Percentiles rank a stretch among this genome's conserved stretches.
Evolutionary conservation across 2,797 vertebrate genomes (phyloP).

Genomic region (Sylvilagus floridanus): DNA sequence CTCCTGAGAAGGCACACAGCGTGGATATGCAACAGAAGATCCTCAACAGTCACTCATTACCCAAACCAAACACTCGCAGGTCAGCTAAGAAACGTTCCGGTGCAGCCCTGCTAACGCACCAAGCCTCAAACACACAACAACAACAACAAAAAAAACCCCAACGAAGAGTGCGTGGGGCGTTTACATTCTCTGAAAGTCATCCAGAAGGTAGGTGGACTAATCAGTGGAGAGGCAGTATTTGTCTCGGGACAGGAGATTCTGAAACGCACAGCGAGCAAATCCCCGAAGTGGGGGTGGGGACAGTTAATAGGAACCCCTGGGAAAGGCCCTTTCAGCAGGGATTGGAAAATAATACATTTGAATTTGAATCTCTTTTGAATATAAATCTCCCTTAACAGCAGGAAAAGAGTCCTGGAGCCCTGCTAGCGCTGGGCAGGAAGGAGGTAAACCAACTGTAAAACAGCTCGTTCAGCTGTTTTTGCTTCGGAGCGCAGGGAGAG

Average conservation of each 20-base stretch:
- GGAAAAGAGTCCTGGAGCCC: constrained; percentile 72
- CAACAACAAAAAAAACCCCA: background rate
- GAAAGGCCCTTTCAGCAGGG: constrained; percentile 72
- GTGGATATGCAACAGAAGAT: constrained; percentile 11
- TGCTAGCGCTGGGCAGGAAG: constrained; percentile 63
- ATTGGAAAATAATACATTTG: constrained; percentile 69
- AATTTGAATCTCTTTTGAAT: constrained; percentile 79
- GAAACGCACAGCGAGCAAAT: constrained; percentile 69
- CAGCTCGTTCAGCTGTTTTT: constrained; percentile 49
- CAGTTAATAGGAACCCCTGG: constrained; percentile 72
- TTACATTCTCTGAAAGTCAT: constrained; percentile 63
- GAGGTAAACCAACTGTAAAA: constrained; percentile 62
- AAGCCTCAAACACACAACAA: constrained; percentile 42
- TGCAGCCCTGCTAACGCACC: constrained; percentile 43
- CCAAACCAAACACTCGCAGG: constrained; percentile 30
- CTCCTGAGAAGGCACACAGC: constrained; percentile 36
- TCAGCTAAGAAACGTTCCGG: constrained; percentile 52
- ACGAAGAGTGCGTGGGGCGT: background rate
- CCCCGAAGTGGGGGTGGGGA: constrained; percentile 64
- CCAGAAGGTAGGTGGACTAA: constrained; percentile 73
- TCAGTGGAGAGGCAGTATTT: constrained; percentile 66
- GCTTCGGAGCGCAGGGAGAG: constrained; percentile 50
- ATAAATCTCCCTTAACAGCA: constrained; percentile 72
- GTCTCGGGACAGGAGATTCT: constrained; percentile 57
- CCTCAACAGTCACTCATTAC: constrained; percentile 41